A percentile compares a stretch with the other conserved stretches of the same genome.
Evolutionary conservation across 2,113 vertebrate species (phyloP).

Genomic region (Willisornis vidua): DNA sequence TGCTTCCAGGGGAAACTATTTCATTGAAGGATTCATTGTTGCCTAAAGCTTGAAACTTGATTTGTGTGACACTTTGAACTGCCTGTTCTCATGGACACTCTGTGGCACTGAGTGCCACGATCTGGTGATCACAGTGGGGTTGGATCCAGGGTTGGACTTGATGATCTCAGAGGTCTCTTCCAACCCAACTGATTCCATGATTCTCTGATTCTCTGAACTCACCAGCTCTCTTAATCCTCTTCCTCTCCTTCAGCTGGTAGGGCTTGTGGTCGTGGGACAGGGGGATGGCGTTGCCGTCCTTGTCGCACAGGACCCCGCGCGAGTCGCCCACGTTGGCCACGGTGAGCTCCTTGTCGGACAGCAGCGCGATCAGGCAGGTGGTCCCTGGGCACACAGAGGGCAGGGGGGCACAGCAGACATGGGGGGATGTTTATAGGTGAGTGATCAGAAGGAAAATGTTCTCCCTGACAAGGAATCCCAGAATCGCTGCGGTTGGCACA

Average conservation of each 20-base stretch:
- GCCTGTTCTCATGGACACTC: background rate
- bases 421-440: rapidly evolving
- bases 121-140: too few species aligned
- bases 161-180: too few species aligned
- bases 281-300: conserved; percentile 92
- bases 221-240: conserved; percentile 98
- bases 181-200: too few species aligned
- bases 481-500: rapidly evolving
- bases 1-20: background rate
- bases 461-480: rapidly evolving
- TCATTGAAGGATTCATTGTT: background rate
- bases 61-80: background rate
- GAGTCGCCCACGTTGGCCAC: conserved; percentile 98
- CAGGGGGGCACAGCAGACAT: background rate
- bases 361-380: conserved; percentile 92
- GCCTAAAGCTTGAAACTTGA: background rate
- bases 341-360: conserved; percentile 93
- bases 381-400: conserved; percentile 80
- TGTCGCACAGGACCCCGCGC: conserved; percentile 93
- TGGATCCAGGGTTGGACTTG: too few species aligned
- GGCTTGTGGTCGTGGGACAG: conserved; percentile 98
- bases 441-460: background rate
- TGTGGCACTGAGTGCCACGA: too few species aligned
- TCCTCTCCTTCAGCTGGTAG: conserved; percentile 96
- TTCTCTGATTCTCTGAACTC: conserved; percentile 17